Base-by-base conservation (phyloP, 2,113 vertebrate genomes). In the Trichechus manatus region DNA sequence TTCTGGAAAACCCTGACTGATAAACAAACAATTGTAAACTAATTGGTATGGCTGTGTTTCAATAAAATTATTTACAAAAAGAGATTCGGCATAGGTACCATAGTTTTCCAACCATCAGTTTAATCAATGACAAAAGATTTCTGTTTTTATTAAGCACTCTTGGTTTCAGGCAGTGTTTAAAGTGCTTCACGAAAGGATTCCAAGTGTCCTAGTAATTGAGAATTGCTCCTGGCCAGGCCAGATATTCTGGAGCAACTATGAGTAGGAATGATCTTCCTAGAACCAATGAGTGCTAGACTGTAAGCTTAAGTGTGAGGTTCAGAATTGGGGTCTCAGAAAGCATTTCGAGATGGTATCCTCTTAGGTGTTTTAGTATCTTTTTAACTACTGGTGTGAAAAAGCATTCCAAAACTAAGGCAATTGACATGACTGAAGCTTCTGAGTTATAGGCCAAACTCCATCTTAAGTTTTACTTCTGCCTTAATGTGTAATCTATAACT, bases 61-160 rank as follows among this genome's bases (percentile, higher is more conserved):
- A 91, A 33, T 39, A 47, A 88, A 94, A 85, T 47, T 56, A 75
- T 96, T 96, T 85, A 80, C 13, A 79, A 39, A 82, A 89, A 50
- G 20, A 86, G 13, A 79, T 68, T 75, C 68, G 79, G 66, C 27
- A 9, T 27, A 5, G 63, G n/a, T 82, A 77, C 44, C 27, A 93
- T 23, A 80, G 4, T 92, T 95, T 96, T 47, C 64, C 20, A 93
- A 93, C 6, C 9, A 8, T 20, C 61, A 36, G 17, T 61, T 90
- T 83, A 89, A 94, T 77, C 42, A 88, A 77, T 88, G 92, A 74
- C 75, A 93, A 91, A 82, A 96, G 20, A 86, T n/a, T 81, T 13
- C n/a, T 92, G 77, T n/a, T 92, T 93, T 91, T 85, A 88, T 74
- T 94, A 87, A 94, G 74, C 64, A 85, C 27, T 84, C 4, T n/a